Percentiles rank a stretch among this genome's conserved stretches.
Evolutionary conservation across 2,888 invertebrate genomes (phyloP).

Genomic region (Heterodera filipjevi): DNA sequence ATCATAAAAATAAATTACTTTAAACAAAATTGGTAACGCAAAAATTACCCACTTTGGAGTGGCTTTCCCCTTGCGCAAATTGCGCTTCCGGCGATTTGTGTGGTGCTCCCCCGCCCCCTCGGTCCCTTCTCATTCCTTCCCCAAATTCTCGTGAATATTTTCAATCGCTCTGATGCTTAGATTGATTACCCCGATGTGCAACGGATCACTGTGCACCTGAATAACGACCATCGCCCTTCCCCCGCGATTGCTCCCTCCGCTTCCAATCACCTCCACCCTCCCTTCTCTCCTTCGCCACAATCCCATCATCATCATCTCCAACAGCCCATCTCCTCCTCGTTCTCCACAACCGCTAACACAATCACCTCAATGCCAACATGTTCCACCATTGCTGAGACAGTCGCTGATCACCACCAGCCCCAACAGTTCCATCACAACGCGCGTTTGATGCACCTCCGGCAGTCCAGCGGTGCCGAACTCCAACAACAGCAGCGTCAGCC

Average conservation of each 20-base stretch:
- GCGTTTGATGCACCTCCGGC: not conserved
- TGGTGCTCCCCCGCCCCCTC: not conserved
- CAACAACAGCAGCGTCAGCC: no score
- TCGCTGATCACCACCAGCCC: conserved; percentile 7
- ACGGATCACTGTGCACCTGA: conserved; percentile 52
- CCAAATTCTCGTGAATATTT: conserved; percentile 2
- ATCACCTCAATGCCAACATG: conserved; percentile 1
- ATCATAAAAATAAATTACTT: not conserved
- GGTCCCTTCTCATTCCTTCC: not conserved
- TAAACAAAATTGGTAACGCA: not conserved
- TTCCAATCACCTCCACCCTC: conserved; percentile 20
- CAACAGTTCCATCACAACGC: not conserved
- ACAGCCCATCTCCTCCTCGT: conserved; percentile 4
- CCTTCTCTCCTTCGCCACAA: conserved; percentile 15
- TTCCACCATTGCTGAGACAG: not conserved
- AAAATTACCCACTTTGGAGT: not conserved
- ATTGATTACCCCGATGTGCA: conserved; percentile 76
- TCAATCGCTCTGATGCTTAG: conserved; percentile 67
- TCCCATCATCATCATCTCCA: conserved; percentile 1
- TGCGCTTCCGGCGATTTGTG: conserved; percentile 2
- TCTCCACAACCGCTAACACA: not conserved
- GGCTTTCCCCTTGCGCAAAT: not conserved
- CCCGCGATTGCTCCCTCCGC: conserved; percentile 4
- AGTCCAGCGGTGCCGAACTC: not conserved
- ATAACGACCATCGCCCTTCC: conserved; percentile 26